These are phyloP conservation scores for Myotis davidii DNA, from an alignment of 2,113 vertebrate genomes.

Conservation along the genomic window DNA sequence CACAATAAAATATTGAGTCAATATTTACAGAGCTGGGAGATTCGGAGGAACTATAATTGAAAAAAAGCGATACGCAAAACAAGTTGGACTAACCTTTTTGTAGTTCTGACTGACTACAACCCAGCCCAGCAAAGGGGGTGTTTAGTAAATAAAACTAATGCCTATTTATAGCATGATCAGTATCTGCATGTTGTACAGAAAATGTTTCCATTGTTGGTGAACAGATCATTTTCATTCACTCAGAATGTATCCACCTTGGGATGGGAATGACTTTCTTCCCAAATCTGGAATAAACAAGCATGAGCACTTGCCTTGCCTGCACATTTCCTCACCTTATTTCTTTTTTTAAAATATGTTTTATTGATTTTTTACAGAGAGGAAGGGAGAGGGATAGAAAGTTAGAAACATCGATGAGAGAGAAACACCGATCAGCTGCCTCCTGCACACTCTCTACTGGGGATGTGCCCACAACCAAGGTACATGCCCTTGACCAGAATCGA, in stretches of 20 bases:
- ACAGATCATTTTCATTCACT: slow-evolving; percentile 61
- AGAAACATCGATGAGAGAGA: no score
- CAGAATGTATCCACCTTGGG: background rate
- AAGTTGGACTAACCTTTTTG: slow-evolving; percentile 67
- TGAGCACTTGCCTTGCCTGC: background rate
- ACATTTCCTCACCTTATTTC: background rate
- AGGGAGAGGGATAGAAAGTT: no score
- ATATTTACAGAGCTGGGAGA: slow-evolving; percentile 75
- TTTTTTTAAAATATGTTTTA: background rate
- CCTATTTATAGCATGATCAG: slow-evolving; percentile 64
- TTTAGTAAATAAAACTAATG: slow-evolving; percentile 81
- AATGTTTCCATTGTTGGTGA: slow-evolving; percentile 51
- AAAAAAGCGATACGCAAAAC: slow-evolving; percentile 75
- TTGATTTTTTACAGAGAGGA: no score
- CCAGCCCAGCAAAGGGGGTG: slow-evolving; percentile 60
- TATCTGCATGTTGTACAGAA: slow-evolving; percentile 68
- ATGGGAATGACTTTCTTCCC: background rate
- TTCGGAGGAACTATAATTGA: slow-evolving; percentile 46
- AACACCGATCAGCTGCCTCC: no score
- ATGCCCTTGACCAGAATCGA: no score
- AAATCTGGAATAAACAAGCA: background rate
- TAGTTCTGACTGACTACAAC: slow-evolving; percentile 75
- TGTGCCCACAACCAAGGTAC: no score
- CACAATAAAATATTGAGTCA: slow-evolving; percentile 70
- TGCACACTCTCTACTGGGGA: no score